Evolutionary conservation across 2,113 vertebrate genomes (phyloP), one percentile per base, ranked within the genome.

Genomic region (Colossoma macropomum): DNA sequence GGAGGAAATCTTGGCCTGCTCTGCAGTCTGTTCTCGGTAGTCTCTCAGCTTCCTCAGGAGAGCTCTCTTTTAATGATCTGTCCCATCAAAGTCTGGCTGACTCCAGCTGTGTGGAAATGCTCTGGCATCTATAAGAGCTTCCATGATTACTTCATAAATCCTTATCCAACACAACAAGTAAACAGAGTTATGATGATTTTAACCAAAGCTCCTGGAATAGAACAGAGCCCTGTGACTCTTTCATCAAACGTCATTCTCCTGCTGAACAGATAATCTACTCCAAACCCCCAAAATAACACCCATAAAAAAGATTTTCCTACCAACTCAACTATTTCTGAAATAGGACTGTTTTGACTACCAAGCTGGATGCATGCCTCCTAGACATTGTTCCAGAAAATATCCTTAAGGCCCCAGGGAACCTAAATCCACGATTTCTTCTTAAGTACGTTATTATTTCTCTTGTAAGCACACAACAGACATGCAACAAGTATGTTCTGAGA

Each of bases 141-240:
- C 56, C 63, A 62, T 59, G 75, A 85, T 85, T 73, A 85, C 80
- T 63, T 84, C 79, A 85, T 78, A 71, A 78, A 77, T 77, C 71
- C 63, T 81, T 66, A 66, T 74, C 84, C 41, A 75, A 59, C 68
- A 82, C 71, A 84, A 84, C 45, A 32, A 81, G 78, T 84, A 84
- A 81, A 78, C 82, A 77, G 69, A 62, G 66, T 32, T 81, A 66
- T 28, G 30, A 69, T 77, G 77, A 74, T 84, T 72, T 73, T 71
- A 78, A 34, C 74, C 41, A 82, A 79, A 79, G 70, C 52, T 82
- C 63, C 75, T 65, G 21, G 62, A 87, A 56, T 56, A 30, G 62
- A 76, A 69, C 62, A 62, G 56, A 75, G 15, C 28, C 73, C 52
- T 75, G 50, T 72, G 32, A 34, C 2, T 81, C 32, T 87, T 87